A percentile compares a stretch with the other conserved stretches of the same genome.
Evolutionary conservation across 2,888 invertebrate species (phyloP).

Genomic region (Odiellus spinosus): DNA sequence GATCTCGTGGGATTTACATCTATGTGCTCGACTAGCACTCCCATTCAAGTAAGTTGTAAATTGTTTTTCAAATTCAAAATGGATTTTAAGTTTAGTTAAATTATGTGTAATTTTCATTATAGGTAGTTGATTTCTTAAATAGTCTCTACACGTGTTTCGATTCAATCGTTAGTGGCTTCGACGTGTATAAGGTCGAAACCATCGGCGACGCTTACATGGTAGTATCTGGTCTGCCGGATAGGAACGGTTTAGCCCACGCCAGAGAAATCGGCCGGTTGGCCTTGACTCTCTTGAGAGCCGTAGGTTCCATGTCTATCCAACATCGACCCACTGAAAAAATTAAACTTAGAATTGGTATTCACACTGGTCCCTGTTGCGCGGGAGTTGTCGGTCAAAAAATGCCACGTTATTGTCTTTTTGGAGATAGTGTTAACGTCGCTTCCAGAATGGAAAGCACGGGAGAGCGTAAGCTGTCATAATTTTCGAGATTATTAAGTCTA

Average conservation of each 20-base stretch:
- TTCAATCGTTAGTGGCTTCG: slow-evolving; percentile 21
- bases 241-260: slow-evolving; percentile 17
- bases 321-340: slow-evolving; percentile 50
- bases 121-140: slow-evolving; percentile 39
- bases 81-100: too few species aligned
- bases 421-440: slow-evolving; percentile 33
- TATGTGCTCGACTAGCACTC: slow-evolving; percentile 34
- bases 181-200: slow-evolving; percentile 22
- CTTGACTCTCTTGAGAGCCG: slow-evolving; percentile 52
- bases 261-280: slow-evolving; percentile 62
- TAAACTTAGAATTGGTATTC: slow-evolving; percentile 53
- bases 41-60: slow-evolving; percentile 26
- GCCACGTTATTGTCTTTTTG: slow-evolving; percentile 31
- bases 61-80: too few species aligned
- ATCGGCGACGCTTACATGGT: slow-evolving; percentile 22
- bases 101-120: too few species aligned
- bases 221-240: slow-evolving; percentile 16
- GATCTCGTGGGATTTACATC: slow-evolving; percentile 40
- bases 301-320: slow-evolving; percentile 47
- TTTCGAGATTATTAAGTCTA: not conserved
- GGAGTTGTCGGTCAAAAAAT: slow-evolving; percentile 34
- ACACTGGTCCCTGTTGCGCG: slow-evolving; percentile 37
- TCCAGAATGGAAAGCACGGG: slow-evolving; percentile 52
- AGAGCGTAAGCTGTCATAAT: slow-evolving; percentile 44
- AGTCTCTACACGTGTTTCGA: slow-evolving; percentile 23